Base-by-base conservation (phyloP, 2,797 vertebrate genomes). In the Acanthis flammea region DNA sequence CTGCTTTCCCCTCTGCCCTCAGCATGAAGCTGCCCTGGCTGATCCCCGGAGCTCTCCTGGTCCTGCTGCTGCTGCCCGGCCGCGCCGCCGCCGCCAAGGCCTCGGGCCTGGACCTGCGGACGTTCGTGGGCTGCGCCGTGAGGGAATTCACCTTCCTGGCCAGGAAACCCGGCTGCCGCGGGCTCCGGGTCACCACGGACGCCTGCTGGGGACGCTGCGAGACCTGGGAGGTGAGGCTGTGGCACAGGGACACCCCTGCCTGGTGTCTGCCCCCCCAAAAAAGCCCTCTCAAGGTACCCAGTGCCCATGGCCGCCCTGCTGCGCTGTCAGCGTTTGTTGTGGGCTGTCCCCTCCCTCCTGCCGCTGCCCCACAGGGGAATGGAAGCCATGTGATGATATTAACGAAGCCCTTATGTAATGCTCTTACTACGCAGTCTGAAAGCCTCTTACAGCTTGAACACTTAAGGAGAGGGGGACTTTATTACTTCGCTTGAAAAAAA, bases 201-300 rank as follows among this genome's bases (percentile, higher is more conserved):
- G 99, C 99, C 72, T 99, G 99, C 98, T 99, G 99, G 99, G 99
- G 99, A 77, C 99, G 99, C 97, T 99, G 99, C 8, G 98, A 99
- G 98, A 99, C 99, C 89, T 99, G 99, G 99, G 99, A 99, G 98
- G 99, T 99, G 96, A 98, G 98, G 58, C 28, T 39, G 42, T 0
- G 24, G 6, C 47, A 25, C 4, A 4, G 55, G 33, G 0, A 4
- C 78, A 19, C 0, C 42, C 45, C 47, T 7, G 31, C 10, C 39
- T 25, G 14, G 5, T 31, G 10, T 8, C 22, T 54, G 33, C 0
- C 7, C 17, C 17, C 1, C 23, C 24, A 12, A 9, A 31, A 22
- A 85, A 88, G 14, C n/a, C n/a, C 53, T 45, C 2, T 0, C 16
- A 17, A 22, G 31, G 15, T 37, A 21, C 7, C 27, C 45, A 7